Evolutionary conservation across 2,797 vertebrate genomes (phyloP).

Genomic region (Fratercula arctica): DNA sequence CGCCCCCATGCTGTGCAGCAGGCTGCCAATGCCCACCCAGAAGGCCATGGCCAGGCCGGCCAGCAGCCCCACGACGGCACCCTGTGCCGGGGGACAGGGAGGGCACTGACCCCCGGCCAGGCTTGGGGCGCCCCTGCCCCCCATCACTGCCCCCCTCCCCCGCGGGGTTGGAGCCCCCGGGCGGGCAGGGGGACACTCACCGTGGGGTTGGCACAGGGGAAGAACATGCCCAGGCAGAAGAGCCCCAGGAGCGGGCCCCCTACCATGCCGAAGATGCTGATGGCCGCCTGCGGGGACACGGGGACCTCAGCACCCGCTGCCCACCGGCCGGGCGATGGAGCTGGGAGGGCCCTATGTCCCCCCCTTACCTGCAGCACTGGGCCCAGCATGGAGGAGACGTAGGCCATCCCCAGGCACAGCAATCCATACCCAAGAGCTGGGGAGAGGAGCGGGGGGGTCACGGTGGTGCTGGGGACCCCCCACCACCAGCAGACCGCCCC

Average conservation of each 20-base stretch:
- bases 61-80: constrained; percentile 84
- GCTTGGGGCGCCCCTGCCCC: neutral
- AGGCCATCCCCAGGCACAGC: constrained; percentile 57
- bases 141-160: neutral
- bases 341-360: neutral
- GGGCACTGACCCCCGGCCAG: rapidly evolving
- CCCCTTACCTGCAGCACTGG: constrained; percentile 38
- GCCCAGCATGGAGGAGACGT: constrained; percentile 30
- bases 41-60: constrained; percentile 91
- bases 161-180: rapidly evolving
- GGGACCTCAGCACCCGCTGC: neutral
- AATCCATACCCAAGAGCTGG: constrained; percentile 18
- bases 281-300: constrained; percentile 81
- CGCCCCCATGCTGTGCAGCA: constrained; percentile 64
- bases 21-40: constrained; percentile 92
- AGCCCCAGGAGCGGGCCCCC: constrained; percentile 85
- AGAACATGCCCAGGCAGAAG: constrained; percentile 60
- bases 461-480: rapidly evolving
- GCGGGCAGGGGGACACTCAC: constrained; percentile 13
- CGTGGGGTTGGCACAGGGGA: constrained; percentile 45
- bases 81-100: constrained; percentile 73
- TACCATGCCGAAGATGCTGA: constrained; percentile 98
- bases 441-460: neutral
- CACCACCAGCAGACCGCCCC: rapidly evolving
- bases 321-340: neutral